Evolutionary conservation across 1,140 invertebrate species (phyloP).

Genomic region (Rhagoletis pomonella): DNA sequence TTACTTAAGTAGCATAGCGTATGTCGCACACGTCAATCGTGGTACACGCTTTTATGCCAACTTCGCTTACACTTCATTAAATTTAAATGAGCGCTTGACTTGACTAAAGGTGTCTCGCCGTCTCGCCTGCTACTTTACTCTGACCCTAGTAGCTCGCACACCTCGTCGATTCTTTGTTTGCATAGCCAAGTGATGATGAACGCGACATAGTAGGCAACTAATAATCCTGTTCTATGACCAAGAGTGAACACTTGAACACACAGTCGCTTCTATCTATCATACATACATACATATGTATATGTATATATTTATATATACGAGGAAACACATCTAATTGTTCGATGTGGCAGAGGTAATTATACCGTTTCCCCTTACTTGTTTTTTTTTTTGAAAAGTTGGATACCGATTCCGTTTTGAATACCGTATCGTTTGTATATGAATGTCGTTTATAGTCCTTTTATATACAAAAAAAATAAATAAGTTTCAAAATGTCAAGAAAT

Average conservation of each 20-base stretch:
- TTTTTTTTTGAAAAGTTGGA: no score
- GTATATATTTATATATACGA: no score
- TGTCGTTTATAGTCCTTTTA: no score
- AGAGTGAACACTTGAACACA: not conserved
- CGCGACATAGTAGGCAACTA: not conserved
- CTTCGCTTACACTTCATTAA: conserved; percentile 13
- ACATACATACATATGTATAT: no score
- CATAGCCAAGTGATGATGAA: not conserved
- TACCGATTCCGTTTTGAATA: no score
- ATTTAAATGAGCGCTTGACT: conserved; percentile 47
- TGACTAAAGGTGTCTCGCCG: conserved; percentile 45
- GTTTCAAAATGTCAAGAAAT: no score
- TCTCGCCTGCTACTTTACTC: conserved; percentile 30
- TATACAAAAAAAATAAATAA: no score
- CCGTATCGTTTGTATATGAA: no score
- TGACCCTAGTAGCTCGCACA: not conserved
- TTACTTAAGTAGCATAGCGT: not conserved
- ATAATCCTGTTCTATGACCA: not conserved
- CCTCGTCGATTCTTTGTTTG: not conserved
- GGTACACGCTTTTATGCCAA: not conserved
- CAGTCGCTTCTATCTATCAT: not conserved
- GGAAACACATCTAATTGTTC: no score
- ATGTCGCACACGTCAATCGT: not conserved
- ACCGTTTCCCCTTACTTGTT: no score
- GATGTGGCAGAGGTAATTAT: no score